Evolutionary conservation across 2,797 vertebrate species (phyloP).

Genomic region (Dipus sagitta): DNA sequence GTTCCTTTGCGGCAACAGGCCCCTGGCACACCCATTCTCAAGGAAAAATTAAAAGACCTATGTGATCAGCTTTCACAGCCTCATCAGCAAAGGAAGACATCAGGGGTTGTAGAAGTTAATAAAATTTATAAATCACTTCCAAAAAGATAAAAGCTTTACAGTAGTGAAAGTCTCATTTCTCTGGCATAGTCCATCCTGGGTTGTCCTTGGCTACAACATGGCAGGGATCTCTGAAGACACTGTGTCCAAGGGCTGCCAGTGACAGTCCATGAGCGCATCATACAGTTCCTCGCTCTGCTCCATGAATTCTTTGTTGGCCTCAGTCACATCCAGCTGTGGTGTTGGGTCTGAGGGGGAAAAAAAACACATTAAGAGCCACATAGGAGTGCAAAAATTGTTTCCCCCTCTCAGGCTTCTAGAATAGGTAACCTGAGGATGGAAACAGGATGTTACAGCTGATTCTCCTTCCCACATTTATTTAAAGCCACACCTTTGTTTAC

Average conservation of each 20-base stretch:
- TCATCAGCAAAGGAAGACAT: not conserved
- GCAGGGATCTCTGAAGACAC: constrained; percentile 90
- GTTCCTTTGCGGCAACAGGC: too few species aligned
- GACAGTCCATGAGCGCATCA: constrained; percentile 93
- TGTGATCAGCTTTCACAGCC: not conserved
- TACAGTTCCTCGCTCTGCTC: constrained; percentile 96
- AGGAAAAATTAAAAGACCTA: too few species aligned
- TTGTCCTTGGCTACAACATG: constrained; percentile 79
- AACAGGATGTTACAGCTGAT: not conserved
- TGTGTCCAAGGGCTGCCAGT: constrained; percentile 93
- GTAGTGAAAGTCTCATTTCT: not conserved
- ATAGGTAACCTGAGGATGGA: not conserved
- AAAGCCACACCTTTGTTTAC: too few species aligned
- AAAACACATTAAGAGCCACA: not conserved
- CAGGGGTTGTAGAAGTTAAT: constrained; percentile 34
- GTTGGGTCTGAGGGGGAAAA: constrained; percentile 92
- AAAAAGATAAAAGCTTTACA: constrained; percentile 61
- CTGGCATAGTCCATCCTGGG: not conserved
- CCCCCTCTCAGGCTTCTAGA: not conserved
- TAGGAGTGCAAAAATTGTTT: not conserved
- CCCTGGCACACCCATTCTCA: too few species aligned
- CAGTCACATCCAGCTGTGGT: constrained; percentile 91
- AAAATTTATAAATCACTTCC: constrained; percentile 66
- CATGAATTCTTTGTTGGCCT: constrained; percentile 95
- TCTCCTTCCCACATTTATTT: not conserved